Conservation (phyloP, 35 echinoderm and acorn worm species). For the Antedon bifida region DNA sequence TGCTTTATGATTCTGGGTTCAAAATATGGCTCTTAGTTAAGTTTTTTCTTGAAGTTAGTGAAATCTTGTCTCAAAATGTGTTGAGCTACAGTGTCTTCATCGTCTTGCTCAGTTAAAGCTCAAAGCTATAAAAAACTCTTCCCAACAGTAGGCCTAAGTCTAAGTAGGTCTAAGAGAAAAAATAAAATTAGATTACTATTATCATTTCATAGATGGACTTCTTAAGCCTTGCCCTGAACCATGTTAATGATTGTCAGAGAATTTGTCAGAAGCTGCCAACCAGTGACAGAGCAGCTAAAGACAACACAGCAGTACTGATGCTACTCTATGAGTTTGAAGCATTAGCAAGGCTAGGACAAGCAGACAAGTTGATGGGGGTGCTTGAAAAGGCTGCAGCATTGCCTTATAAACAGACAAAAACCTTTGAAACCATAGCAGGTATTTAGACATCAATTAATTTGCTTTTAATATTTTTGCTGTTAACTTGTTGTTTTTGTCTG, state of each 20-base stretch:
- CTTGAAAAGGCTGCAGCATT: not conserved
- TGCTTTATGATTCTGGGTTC: no score
- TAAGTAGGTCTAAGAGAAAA: no score
- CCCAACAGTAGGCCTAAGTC: no score
- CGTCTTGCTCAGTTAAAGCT: no score
- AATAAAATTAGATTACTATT: not conserved
- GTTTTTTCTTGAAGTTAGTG: no score
- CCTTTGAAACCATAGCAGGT: constrained; percentile 5
- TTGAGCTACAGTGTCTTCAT: no score
- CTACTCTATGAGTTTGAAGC: constrained; percentile 7
- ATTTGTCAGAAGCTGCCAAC: not conserved
- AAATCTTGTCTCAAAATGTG: no score
- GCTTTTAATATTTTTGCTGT: no score
- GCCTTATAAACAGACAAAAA: not conserved
- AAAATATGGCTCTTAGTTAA: no score
- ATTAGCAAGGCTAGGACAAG: not conserved
- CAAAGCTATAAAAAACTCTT: no score
- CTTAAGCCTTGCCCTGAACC: constrained; percentile 4
- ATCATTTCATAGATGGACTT: not conserved
- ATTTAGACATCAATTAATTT: no score
- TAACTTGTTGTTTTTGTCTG: no score
- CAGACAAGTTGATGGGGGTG: not conserved
- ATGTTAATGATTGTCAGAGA: not conserved
- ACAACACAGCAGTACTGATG: not conserved
- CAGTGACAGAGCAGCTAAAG: not conserved